Conservation (phyloP, 2,888 invertebrate species). For the Mimumesa dahlbomi region DNA sequence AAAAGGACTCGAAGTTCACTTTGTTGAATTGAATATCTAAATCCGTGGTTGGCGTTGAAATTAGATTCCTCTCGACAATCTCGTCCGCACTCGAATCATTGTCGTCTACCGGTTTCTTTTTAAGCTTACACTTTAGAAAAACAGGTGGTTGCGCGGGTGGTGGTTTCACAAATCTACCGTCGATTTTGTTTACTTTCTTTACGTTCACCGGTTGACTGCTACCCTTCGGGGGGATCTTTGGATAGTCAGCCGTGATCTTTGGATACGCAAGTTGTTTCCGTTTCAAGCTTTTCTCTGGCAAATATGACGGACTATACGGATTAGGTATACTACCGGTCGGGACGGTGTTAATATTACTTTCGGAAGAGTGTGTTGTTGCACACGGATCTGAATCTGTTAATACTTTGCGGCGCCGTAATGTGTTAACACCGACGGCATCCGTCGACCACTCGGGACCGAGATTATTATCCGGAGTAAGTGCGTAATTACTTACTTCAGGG, state of each 20-base stretch:
- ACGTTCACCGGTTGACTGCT: conserved; percentile 43
- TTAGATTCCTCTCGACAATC: conserved; percentile 21
- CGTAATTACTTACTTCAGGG: conserved; percentile 78
- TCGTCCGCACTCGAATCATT: conserved; percentile 23
- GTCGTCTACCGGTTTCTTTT: conserved; percentile 38
- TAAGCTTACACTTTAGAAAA: conserved; percentile 73
- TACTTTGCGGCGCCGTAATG: conserved; percentile 73
- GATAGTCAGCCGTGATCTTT: conserved; percentile 67
- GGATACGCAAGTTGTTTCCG: conserved; percentile 71
- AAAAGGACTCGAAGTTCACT: conserved; percentile 66
- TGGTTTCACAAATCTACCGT: conserved; percentile 59
- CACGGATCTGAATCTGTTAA: conserved; percentile 31
- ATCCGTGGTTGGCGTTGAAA: conserved; percentile 67
- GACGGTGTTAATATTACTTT: conserved; percentile 4
- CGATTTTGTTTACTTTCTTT: conserved; percentile 53
- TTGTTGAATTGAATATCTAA: conserved; percentile 75
- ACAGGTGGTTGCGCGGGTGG: conserved; percentile 68
- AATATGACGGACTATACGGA: conserved; percentile 23
- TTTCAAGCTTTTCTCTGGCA: conserved; percentile 35
- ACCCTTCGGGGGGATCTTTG: conserved; percentile 61
- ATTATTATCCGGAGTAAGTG: conserved; percentile 69
- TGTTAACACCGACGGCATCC: conserved; percentile 60
- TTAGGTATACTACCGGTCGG: conserved; percentile 12
- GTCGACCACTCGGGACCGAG: conserved; percentile 60
- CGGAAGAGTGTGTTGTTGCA: conserved; percentile 4